Evolutionary conservation across 1,140 invertebrate species (phyloP), one percentile per base, ranked within the genome.

Genomic region (Andricus grossulariae): DNA sequence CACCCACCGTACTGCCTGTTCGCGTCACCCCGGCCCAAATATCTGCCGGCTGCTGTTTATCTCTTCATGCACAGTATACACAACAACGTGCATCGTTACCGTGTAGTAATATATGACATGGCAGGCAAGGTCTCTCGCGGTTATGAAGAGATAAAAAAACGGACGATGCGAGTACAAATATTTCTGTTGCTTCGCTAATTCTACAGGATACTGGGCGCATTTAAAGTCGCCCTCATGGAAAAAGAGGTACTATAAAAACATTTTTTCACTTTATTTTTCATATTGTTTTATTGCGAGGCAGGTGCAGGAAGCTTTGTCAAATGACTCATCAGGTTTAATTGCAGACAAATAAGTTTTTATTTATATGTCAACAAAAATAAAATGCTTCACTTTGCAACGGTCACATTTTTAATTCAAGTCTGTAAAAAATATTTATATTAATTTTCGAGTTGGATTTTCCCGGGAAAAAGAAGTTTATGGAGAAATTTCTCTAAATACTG

Each of bases 21-120:
- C 25, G 60, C 60, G 60, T 66, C 60, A 66, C 25, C 60, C 60
- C 60, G 25, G 60, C 60, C 32, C 60, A 66, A 66, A 66, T 66
- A 66, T 66, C 60, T 66, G 60, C 60, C 60, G 60, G 60, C 60
- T 66, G 60, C 21, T 66, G 60, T 66, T 66, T 66, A 66, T 66
- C 60, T 66, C 60, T 66, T 66, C 60, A 66, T 66, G 60, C 25
- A 45, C 60, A 32, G 60, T 66, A 66, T 66, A 66, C 60, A 66
- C 60, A 66, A 66, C 60, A 66, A 39, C 60, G 25, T 66, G 32
- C 60, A 66, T 66, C 60, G 60, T 66, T 66, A 66, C 60, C n/a
- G 60, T 39, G 25, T 21, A 32, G 60, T 66, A 66, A 66, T 66
- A 66, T 66, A 66, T 66, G 52, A 8, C 52, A 54, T 19, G 18